Evolutionary conservation across 2,888 invertebrate genomes (phyloP).

Genomic region (Troides oblongomaculatus): DNA sequence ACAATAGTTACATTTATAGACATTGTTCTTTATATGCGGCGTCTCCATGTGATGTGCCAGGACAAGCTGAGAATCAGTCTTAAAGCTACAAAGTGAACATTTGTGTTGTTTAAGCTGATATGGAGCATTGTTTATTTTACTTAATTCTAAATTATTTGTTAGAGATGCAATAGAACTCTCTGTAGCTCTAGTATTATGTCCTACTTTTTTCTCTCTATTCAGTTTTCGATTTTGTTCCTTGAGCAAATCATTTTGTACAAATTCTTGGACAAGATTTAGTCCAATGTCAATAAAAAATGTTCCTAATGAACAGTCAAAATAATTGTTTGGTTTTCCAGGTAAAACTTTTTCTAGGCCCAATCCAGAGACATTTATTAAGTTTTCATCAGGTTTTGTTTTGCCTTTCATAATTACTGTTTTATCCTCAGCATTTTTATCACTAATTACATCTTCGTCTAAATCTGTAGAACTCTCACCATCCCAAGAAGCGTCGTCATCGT

Average conservation of each 20-base stretch:
- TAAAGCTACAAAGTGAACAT: slow-evolving; percentile 94
- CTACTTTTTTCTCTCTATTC: slow-evolving; percentile 82
- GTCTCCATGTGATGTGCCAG: slow-evolving; percentile 94
- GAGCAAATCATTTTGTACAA: slow-evolving; percentile 94
- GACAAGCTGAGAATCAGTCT: slow-evolving; percentile 90
- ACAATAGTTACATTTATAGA: slow-evolving; percentile 93
- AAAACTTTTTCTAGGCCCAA: slow-evolving; percentile 52
- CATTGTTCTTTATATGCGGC: slow-evolving; percentile 93
- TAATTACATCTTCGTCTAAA: slow-evolving; percentile 71
- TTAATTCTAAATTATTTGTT: slow-evolving; percentile 90
- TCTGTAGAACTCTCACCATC: slow-evolving; percentile 77
- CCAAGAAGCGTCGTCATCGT: slow-evolving; percentile 80
- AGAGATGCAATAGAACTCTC: slow-evolving; percentile 90
- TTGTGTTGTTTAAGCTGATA: slow-evolving; percentile 87
- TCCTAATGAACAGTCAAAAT: slow-evolving; percentile 92
- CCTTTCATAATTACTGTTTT: slow-evolving; percentile 76
- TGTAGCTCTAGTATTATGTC: slow-evolving; percentile 83
- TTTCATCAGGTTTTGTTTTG: slow-evolving; percentile 73
- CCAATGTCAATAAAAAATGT: slow-evolving; percentile 96
- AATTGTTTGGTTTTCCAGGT: slow-evolving; percentile 81
- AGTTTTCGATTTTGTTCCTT: slow-evolving; percentile 92
- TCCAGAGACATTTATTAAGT: slow-evolving; percentile 71
- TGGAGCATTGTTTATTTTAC: slow-evolving; percentile 91
- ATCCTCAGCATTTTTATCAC: slow-evolving; percentile 58
- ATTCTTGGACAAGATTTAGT: slow-evolving; percentile 93